Percentiles rank a stretch among this genome's conserved stretches.
Evolutionary conservation across 2,797 vertebrate species (phyloP).

Genomic region (Coregonus sp.): DNA sequence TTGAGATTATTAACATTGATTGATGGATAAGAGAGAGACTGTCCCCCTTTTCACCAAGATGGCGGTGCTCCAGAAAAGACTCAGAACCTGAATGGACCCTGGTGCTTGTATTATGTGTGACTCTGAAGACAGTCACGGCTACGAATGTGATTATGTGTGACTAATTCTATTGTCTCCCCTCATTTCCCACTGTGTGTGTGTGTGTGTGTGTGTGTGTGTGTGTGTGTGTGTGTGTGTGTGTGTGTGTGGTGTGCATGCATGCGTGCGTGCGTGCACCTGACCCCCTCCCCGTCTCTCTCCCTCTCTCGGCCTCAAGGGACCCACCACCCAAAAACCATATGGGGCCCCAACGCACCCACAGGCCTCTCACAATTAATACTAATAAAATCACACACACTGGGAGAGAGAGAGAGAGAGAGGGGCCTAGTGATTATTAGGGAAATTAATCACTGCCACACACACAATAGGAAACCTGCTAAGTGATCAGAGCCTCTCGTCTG

Average conservation of each 20-base stretch:
- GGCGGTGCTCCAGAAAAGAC: slow-evolving; percentile 40
- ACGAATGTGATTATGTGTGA: slow-evolving; percentile 73
- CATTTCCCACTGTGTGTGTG: slow-evolving; percentile 76
- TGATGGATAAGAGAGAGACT: slow-evolving; percentile 63
- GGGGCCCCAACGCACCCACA: slow-evolving; percentile 54
- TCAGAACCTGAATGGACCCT: slow-evolving; percentile 49
- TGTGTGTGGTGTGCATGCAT: slow-evolving; percentile 19
- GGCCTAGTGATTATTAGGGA: slow-evolving; percentile 78
- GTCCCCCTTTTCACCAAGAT: not conserved
- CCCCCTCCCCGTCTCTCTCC: slow-evolving; percentile 51
- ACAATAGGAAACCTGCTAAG: slow-evolving; percentile 83
- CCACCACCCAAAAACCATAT: slow-evolving; percentile 47
- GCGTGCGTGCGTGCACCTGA: slow-evolving; percentile 76
- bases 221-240: slow-evolving; percentile 41
- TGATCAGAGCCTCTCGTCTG: slow-evolving; percentile 76
- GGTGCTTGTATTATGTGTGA: slow-evolving; percentile 50
- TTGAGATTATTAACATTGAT: slow-evolving; percentile 68
- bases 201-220: slow-evolving; percentile 16
- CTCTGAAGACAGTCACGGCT: slow-evolving; percentile 45
- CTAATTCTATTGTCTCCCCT: slow-evolving; percentile 83
- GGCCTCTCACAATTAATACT: slow-evolving; percentile 77
- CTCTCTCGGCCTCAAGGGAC: slow-evolving; percentile 67
- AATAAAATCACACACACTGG: slow-evolving; percentile 73
- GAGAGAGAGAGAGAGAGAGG: slow-evolving; percentile 41
- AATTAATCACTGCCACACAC: slow-evolving; percentile 88